Evolutionary conservation across 2,113 vertebrate genomes (phyloP).

Genomic region (Dolichotis patagonum): DNA sequence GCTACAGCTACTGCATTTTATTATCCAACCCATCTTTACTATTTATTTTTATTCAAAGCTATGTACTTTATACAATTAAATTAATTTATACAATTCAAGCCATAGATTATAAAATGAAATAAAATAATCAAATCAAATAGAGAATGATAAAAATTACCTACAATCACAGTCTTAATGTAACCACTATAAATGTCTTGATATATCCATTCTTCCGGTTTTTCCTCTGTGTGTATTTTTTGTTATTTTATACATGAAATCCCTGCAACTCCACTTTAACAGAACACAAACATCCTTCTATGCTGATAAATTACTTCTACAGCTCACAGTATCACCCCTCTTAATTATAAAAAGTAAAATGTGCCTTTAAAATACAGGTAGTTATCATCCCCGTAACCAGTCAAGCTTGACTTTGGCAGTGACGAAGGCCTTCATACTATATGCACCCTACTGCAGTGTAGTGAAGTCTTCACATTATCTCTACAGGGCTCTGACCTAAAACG

Average conservation of each 20-base stretch:
- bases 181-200: neutral
- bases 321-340: neutral
- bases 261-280: neutral
- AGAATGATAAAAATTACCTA: slow-evolving; percentile 7
- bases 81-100: neutral
- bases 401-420: neutral
- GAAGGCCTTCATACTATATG: neutral
- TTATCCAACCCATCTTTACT: neutral
- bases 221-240: neutral
- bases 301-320: neutral
- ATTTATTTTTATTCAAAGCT: neutral
- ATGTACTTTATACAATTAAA: neutral
- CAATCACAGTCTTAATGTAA: neutral
- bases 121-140: slow-evolving; percentile 40
- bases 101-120: neutral
- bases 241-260: neutral
- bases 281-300: neutral
- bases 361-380: neutral
- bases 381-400: neutral
- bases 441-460: neutral
- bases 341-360: neutral
- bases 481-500: neutral
- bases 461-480: neutral
- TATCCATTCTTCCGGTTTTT: neutral
- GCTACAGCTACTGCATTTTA: neutral